Base-by-base conservation (phyloP, 2,797 vertebrate species). In the Bufotes viridis region DNA sequence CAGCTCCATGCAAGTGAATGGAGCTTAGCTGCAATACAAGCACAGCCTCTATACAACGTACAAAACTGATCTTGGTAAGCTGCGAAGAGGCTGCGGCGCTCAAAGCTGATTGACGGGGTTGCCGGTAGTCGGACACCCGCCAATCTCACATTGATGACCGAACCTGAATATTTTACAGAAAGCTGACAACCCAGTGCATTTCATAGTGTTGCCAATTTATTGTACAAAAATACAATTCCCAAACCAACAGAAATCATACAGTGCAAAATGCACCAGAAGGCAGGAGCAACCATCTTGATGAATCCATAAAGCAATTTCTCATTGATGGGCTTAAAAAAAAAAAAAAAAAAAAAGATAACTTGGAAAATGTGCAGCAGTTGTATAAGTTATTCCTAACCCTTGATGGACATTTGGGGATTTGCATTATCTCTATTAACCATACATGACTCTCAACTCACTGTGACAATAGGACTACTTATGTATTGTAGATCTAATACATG, bases 181-280 rank as follows among this genome's bases (percentile, higher is more conserved):
- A 69, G 24, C 65, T 24, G 63, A 58, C 14, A 24, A 79, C 76
- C 34, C 58, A 14, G 29, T 18, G 24, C 18, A 67, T 10, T 22
- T 20, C 17, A 65, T n/a, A 42, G 20, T 17, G 7, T 70, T 26
- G 12, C 51, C 34, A 53, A 82, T 70, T 42, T 85, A 61, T 86
- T 69, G 79, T 86, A 79, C 22, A 86, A 86, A 85, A 86, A 86
- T 79, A 86, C 53, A 86, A 70, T 86, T 86, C 61, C 72, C 76
- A 86, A 80, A 55, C 18, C 63, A 67, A 57, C 79, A 86, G 7
- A 87, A 87, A 87, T 81, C 53, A 87, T 51, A 72, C 78, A 79
- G n/a, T 74, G 26, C 76, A 69, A 29, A 78, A 4, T 74, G 29
- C 24, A 67, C 18, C 49, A 76, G 29, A 74, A 61, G 61, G 49